Conservation (phyloP, 2,113 vertebrate species). For the Cyanoramphus novaezelandiae region DNA sequence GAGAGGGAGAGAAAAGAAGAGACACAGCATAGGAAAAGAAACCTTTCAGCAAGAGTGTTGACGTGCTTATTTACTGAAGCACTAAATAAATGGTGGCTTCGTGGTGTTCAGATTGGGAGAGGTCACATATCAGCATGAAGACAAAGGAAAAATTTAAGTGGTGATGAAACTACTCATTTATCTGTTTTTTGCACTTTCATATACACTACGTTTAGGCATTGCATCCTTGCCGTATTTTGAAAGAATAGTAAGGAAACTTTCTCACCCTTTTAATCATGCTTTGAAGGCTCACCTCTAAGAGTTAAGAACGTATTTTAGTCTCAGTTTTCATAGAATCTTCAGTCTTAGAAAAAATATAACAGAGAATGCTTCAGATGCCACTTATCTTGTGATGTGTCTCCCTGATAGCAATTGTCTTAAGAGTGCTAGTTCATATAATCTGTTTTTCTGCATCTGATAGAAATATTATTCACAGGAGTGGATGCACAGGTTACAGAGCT, state of each 20-base stretch:
- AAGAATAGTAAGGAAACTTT: neutral
- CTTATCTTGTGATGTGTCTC: neutral
- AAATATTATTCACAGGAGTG: neutral
- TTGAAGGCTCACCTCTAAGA: neutral
- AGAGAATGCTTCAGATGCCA: neutral
- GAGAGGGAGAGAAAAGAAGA: neutral
- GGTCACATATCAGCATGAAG: neutral
- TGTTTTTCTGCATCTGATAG: neutral
- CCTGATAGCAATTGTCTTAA: neutral
- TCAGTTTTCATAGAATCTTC: neutral
- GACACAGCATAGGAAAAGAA: neutral
- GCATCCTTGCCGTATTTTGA: neutral
- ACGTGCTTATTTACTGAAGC: neutral
- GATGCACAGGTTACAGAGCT: neutral
- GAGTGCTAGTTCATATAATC: neutral
- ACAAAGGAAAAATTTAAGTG: neutral
- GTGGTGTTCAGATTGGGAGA: neutral
- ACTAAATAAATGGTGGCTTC: neutral
- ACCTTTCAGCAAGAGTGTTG: neutral
- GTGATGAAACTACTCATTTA: neutral
- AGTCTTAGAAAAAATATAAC: neutral
- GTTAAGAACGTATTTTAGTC: neutral
- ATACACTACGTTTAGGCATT: neutral
- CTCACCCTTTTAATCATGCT: neutral
- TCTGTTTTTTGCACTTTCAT: neutral